Percentiles rank a stretch among this genome's conserved stretches.
Evolutionary conservation across 2,113 vertebrate species (phyloP).

Genomic region (Gyps fulvus): DNA sequence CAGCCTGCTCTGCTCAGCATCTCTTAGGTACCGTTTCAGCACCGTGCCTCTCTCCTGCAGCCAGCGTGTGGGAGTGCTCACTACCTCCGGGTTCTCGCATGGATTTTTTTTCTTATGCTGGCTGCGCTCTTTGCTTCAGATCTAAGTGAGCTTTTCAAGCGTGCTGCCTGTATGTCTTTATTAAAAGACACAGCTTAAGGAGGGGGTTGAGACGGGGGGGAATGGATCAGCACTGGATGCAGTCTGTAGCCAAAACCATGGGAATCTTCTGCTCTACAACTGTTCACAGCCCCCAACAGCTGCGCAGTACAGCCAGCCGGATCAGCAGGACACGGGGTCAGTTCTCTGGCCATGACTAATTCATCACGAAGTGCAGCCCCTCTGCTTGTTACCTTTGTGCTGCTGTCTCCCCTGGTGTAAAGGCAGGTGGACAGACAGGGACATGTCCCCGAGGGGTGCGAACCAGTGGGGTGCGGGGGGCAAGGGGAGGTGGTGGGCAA

Average conservation of each 20-base stretch:
- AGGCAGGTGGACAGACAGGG: constrained; percentile 24
- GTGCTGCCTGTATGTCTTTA: neutral
- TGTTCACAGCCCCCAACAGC: constrained; percentile 10
- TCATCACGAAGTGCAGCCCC: neutral
- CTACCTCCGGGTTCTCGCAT: neutral
- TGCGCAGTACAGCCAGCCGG: neutral
- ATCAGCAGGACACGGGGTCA: neutral
- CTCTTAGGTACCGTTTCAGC: neutral
- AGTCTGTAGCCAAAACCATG: neutral
- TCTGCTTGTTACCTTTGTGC: neutral
- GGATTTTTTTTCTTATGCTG: neutral
- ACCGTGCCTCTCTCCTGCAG: neutral
- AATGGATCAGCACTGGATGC: neutral
- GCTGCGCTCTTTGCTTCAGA: neutral
- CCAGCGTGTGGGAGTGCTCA: rapidly evolving
- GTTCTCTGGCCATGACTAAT: neutral
- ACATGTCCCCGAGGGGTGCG: rapidly evolving
- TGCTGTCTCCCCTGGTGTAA: neutral
- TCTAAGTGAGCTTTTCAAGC: neutral
- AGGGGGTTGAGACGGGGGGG: neutral
- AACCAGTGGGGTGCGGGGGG: neutral
- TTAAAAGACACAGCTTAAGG: neutral
- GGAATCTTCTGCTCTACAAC: constrained; percentile 49
- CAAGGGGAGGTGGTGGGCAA: neutral
- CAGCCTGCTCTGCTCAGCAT: neutral